Evolutionary conservation across 2,113 vertebrate species (phyloP), one percentile per base, ranked within the genome.

Genomic region (Sitta europaea): DNA sequence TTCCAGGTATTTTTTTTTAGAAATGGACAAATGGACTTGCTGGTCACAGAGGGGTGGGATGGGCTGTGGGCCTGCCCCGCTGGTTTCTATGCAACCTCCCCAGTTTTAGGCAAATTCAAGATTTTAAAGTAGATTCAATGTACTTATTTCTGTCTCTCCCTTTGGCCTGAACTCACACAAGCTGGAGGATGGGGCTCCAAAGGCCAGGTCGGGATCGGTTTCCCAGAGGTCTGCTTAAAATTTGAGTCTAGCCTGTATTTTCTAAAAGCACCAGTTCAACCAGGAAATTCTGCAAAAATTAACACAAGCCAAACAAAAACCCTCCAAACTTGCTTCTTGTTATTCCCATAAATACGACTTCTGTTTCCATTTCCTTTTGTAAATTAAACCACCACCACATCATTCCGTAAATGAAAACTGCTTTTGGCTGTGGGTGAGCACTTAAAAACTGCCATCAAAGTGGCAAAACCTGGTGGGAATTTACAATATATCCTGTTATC

Each of bases 61-160:
- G 63, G 14, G 54, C 42, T 1, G 2, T 48, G 67, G 62, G 36
- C 8, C 38, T 67, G 38, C 53, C 27, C 28, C 35, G 15, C 5
- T 58, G 33, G 29, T 33, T 68, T 58, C 16, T 10, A 0, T 28
- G 66, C 38, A 58, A 4, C 4, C 4, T 27, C 28, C 36, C 24
- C 9, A 12, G 2, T 58, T 94, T 75, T 14, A 35, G 25, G 38
- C 17, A 58, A 10, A 51, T 72, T 6, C 35, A 55, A 57, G 23
- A 54, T 42, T 40, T 75, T 53, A 2, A 12, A 36, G 47, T 54
- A 62, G 21, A 25, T 29, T 18, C 4, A 1, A 0, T 15, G 22
- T 45, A 10, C 6, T 62, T 27, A 14, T 12, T 63, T 57, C 77
- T 51, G 20, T 24, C 10, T 24, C 10, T 6, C 21, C 2, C 42